A percentile compares a stretch with the other conserved stretches of the same genome.
phyloP scores from a whole-genome alignment of 2,888 invertebrate species.

The Tenthredo livida region DNA sequence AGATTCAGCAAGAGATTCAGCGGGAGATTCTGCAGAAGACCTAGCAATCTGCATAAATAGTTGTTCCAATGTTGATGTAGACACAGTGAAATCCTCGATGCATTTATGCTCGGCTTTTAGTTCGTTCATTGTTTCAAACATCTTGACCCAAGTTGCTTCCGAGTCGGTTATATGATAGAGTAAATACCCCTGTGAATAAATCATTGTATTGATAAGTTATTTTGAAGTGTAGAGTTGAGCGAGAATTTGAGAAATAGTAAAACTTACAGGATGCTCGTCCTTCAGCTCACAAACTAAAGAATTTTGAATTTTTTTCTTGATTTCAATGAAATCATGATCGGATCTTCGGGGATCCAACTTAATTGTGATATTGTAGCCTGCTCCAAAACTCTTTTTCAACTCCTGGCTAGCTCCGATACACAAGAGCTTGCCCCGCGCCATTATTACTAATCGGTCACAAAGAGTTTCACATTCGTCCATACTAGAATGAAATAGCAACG shows the following conservation, averaged over 20 bases:
- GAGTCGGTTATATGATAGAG: constrained; percentile 72
- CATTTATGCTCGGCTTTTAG: constrained; percentile 68
- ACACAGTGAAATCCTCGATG: constrained; percentile 74
- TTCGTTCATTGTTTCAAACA: constrained; percentile 72
- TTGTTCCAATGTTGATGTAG: constrained; percentile 75
- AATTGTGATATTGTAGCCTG: constrained; percentile 84
- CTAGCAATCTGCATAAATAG: constrained; percentile 75
- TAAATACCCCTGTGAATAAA: constrained; percentile 67
- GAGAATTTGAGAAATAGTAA: constrained; percentile 12
- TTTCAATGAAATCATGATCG: constrained; percentile 69
- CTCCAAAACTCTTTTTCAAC: constrained; percentile 86
- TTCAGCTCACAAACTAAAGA: constrained; percentile 83
- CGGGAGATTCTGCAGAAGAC: constrained; percentile 56
- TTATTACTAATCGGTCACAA: constrained; percentile 88
- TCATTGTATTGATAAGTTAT: background rate
- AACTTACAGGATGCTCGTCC: constrained; percentile 85
- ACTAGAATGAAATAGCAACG: constrained; percentile 77
- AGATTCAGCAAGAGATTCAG: background rate
- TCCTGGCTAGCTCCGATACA: constrained; percentile 88
- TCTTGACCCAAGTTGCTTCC: constrained; percentile 71
- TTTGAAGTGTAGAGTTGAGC: background rate
- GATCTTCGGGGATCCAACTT: constrained; percentile 74
- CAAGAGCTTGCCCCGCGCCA: constrained; percentile 86
- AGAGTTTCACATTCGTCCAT: constrained; percentile 94
- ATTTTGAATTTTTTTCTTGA: constrained; percentile 80